These are phyloP conservation scores for Macrotus californicus DNA, from an alignment of 2,113 vertebrate genomes.

Conservation along the genomic window DNA sequence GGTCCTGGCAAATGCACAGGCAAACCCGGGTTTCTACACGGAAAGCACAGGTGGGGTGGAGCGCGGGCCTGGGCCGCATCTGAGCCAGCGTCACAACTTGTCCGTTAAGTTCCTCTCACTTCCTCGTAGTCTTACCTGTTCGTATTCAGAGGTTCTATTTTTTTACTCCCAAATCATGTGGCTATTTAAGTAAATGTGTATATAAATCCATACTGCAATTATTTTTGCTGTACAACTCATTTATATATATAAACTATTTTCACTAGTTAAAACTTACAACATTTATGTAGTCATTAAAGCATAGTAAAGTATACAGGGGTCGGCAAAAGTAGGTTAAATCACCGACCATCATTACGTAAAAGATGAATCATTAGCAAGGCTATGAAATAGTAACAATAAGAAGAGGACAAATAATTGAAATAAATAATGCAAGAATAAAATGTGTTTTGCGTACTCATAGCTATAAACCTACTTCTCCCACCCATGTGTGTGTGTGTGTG, in stretches of 20 bases:
- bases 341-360: too few species aligned
- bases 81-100: not conserved
- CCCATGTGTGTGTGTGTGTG: not conserved
- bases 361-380: too few species aligned
- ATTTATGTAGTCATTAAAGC: not conserved
- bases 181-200: not conserved
- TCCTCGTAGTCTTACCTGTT: not conserved
- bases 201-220: not conserved
- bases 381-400: not conserved
- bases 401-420: not conserved
- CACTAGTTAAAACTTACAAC: not conserved
- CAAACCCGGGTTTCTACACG: not conserved
- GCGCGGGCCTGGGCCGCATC: not conserved
- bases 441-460: too few species aligned
- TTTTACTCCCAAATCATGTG: not conserved
- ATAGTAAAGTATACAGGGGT: not conserved
- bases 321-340: too few species aligned
- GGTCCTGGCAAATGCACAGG: not conserved
- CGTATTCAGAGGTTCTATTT: not conserved
- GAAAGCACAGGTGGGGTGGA: not conserved
- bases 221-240: conserved; percentile 5
- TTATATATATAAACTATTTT: not conserved
- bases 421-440: not conserved
- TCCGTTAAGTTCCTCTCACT: not conserved
- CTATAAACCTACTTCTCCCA: not conserved